phyloP scores from a whole-genome alignment of 1,140 invertebrate genomes.

The Bombyx mandarina region DNA sequence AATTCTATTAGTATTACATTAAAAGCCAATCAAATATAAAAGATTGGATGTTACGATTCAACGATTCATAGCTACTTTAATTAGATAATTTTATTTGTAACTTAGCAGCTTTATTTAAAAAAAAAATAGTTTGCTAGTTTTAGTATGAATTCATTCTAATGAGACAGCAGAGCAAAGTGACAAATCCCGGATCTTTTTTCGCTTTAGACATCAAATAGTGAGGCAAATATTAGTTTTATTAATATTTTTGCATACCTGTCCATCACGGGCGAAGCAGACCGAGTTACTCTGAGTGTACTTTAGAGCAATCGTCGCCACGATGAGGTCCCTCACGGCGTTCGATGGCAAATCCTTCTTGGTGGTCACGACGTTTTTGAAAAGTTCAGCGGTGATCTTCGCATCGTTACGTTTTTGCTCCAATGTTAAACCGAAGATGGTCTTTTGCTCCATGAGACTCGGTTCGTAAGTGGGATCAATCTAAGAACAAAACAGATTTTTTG shows the following conservation, averaged over 20 bases:
- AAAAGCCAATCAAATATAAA: too few relatives aligned
- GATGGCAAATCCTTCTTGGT: slow-evolving; percentile 80
- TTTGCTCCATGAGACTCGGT: slow-evolving; percentile 85
- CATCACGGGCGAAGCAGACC: slow-evolving; percentile 85
- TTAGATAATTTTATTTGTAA: too few relatives aligned
- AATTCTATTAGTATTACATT: too few relatives aligned
- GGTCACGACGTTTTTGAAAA: slow-evolving; percentile 91
- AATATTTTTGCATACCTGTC: slow-evolving; percentile 15
- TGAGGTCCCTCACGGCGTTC: slow-evolving; percentile 87
- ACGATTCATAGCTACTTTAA: too few relatives aligned
- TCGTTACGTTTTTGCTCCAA: slow-evolving; percentile 95
- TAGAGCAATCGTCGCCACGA: slow-evolving; percentile 95
- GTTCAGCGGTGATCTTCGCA: slow-evolving; percentile 82
- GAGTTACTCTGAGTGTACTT: slow-evolving; percentile 99
- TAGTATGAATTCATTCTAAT: too few relatives aligned
- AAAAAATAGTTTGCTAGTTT: too few relatives aligned
- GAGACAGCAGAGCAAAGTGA: too few relatives aligned
- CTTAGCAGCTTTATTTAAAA: too few relatives aligned
- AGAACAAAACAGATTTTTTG: slow-evolving; percentile 5
- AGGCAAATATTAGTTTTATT: too few relatives aligned
- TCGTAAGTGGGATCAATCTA: slow-evolving; percentile 92
- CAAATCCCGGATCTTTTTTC: too few relatives aligned
- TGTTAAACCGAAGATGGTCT: slow-evolving; percentile 92
- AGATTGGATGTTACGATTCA: too few relatives aligned
- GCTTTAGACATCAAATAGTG: too few relatives aligned